Percentiles rank a stretch among this genome's conserved stretches.
phyloP scores from a whole-genome alignment of 2,113 vertebrate species.

The Oncorhynchus mykiss region DNA sequence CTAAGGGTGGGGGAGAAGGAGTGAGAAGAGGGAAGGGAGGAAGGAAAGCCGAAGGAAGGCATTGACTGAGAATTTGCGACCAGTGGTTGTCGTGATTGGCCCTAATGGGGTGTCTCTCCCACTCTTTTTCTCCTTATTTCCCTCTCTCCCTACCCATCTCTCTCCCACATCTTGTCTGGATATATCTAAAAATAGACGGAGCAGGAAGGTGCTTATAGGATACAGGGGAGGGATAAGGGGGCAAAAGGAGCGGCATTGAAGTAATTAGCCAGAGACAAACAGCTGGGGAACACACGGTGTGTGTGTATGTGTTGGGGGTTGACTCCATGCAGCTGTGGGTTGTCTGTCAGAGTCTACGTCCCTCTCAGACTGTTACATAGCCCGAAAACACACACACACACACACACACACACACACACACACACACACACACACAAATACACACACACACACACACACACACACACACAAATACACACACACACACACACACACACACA shows the following conservation, averaged over 20 bases:
- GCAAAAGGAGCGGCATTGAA: conserved; percentile 35
- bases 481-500: conserved; percentile 10
- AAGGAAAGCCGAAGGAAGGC: conserved; percentile 23
- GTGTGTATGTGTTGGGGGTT: conserved; percentile 10
- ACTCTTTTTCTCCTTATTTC: conserved; percentile 19
- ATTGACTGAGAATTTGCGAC: conserved; percentile 43
- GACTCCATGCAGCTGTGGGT: conserved; percentile 64
- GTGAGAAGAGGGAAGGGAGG: conserved; percentile 28
- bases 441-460: conserved; percentile 35
- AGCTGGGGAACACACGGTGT: conserved; percentile 53
- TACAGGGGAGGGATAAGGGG: conserved; percentile 27
- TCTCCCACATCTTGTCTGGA: conserved; percentile 5
- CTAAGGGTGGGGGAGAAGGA: conserved; percentile 30
- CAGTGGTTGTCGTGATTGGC: conserved; percentile 51
- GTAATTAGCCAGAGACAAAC: conserved; percentile 66
- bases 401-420: conserved; percentile 39
- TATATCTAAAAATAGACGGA: conserved; percentile 66
- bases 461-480: conserved; percentile 16
- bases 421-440: conserved; percentile 41
- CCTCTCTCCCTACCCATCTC: not conserved
- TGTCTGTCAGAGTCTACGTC: conserved; percentile 63
- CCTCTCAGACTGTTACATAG: conserved; percentile 53
- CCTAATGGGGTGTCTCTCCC: conserved; percentile 26
- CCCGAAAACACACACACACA: not conserved
- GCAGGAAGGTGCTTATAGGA: conserved; percentile 62